Evolutionary conservation across 2,797 vertebrate species (phyloP).

Genomic region (Neolamprologus multifasciatus): DNA sequence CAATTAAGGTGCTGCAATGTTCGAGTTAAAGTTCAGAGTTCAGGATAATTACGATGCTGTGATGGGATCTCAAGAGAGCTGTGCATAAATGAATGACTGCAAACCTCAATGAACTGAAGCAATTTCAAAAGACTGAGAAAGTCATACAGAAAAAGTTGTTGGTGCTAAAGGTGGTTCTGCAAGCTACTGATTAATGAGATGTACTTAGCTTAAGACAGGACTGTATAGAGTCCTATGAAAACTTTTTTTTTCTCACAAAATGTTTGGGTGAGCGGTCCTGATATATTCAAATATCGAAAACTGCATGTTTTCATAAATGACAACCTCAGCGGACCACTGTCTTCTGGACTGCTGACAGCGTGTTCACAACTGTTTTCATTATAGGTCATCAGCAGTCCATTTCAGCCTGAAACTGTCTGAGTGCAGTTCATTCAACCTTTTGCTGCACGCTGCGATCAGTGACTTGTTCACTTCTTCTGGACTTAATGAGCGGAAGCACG

Average conservation of each 20-base stretch:
- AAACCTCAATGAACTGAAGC: not conserved
- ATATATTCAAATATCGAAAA: not conserved
- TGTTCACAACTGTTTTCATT: not conserved
- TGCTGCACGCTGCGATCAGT: not conserved
- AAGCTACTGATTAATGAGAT: not conserved
- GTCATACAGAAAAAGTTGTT: not conserved
- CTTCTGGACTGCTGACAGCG: not conserved
- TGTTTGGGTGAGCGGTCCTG: not conserved
- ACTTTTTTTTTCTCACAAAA: not conserved
- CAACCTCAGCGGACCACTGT: not conserved
- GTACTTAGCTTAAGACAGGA: not conserved
- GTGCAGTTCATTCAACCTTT: not conserved
- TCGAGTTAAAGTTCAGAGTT: not conserved
- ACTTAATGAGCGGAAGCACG: not conserved
- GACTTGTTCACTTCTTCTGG: not conserved
- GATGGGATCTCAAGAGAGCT: not conserved
- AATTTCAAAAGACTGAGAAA: not conserved
- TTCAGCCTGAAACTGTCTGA: not conserved
- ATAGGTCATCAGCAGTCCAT: not conserved
- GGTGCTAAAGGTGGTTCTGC: not conserved
- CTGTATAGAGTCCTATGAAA: not conserved
- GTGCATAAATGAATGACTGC: not conserved
- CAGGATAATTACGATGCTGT: not conserved
- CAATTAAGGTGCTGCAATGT: not conserved
- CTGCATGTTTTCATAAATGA: not conserved